A percentile compares a stretch with the other conserved stretches of the same genome.
phyloP scores from a whole-genome alignment of 92 coral and sea anemone genomes.

The Plumapathes pennacea region DNA sequence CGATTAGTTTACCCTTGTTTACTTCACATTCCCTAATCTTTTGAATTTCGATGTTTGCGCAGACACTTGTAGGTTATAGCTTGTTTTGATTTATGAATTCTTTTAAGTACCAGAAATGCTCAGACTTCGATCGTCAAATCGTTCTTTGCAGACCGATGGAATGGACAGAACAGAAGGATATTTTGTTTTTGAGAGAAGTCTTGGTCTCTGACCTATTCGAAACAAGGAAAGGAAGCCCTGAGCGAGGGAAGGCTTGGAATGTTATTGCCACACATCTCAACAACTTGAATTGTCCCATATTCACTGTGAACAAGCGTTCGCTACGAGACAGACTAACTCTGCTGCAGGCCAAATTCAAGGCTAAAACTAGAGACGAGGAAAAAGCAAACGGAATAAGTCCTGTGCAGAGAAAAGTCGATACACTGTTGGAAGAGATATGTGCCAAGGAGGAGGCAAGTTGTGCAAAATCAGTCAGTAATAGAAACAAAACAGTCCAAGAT shows the following conservation, averaged over 20 bases:
- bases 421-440: conserved; percentile 24
- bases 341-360: conserved; percentile 21
- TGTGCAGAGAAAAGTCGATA: conserved; percentile 23
- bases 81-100: too few relatives aligned
- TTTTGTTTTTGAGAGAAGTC: neutral
- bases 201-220: neutral
- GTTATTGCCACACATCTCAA: conserved; percentile 17
- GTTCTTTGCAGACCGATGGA: too few relatives aligned
- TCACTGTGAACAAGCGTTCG: conserved; percentile 26
- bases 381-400: conserved; percentile 28
- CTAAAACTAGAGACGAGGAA: conserved; percentile 28
- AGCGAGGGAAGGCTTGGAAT: conserved; percentile 20
- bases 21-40: too few relatives aligned
- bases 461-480: too few relatives aligned
- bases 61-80: too few relatives aligned
- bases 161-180: neutral
- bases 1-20: too few relatives aligned
- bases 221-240: conserved; percentile 14
- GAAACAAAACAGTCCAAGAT: too few relatives aligned
- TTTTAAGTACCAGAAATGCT: too few relatives aligned
- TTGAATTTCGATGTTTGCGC: too few relatives aligned
- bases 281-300: conserved; percentile 15
- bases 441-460: conserved; percentile 30
- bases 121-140: too few relatives aligned
- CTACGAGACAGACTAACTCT: too few relatives aligned